Base-by-base conservation (phyloP, 1,140 invertebrate species). In the Dryas iulia region DNA sequence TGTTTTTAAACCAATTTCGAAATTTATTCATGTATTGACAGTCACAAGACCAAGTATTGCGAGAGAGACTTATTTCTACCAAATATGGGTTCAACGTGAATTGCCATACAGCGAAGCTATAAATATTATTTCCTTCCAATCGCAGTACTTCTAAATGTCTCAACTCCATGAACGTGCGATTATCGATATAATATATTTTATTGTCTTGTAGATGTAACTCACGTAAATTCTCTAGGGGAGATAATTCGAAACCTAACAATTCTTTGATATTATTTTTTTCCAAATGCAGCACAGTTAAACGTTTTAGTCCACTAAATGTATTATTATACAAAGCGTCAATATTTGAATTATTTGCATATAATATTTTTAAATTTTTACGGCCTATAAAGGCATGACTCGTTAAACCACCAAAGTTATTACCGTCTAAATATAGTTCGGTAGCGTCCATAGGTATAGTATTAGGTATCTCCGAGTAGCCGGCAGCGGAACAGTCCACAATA, bases 381-480 rank as follows among this genome's bases (percentile, higher is more conserved):
- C 97, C 97, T 71, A 98, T 97, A 84, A 98, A 98, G 3, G 97
- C 96, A 82, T 98, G 97, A 82, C 96, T 97, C 23, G 96, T 95
- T 67, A 98, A 93, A 79, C 97, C 95, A 57, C 95, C 95, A 73
- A 98, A 96, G 79, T 97, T 95, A 84, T 98, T 98, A 62, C 97
- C 97, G 85, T 98, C 97, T 64, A 98, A 93, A 90, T 98, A 98
- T 54, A 98, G 94, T 93, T 98, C 97, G 8, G 97, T 98, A 66
- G 97, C 97, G 90, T 98, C 97, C 97, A 98, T 98, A 47, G 97
- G 97, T 79, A 98, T 97, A 60, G 95, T 94, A 39, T 94, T 95
- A 1, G 97, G 97, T 90, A 98, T 96, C 86, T 95, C 93, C 0
- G 94, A 94, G 91, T 97, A 97, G 62, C 95, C 95, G 33, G 94